Evolutionary conservation across 1,140 invertebrate species (phyloP), one percentile per base, ranked within the genome.

Genomic region (Cyclargus thomasi): DNA sequence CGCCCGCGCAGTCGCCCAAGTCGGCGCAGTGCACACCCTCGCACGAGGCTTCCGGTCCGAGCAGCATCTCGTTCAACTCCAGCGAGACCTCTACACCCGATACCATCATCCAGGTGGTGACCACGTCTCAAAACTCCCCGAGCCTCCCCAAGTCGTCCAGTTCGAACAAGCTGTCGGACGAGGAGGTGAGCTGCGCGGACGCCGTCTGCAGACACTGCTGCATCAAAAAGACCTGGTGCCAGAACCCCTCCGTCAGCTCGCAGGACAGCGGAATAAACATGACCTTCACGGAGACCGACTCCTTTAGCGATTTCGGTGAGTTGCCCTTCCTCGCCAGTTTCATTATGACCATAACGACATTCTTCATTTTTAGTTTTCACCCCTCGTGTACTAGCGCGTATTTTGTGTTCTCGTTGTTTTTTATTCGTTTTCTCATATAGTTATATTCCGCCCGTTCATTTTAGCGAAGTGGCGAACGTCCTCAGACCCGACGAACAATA

Each of bases 191-290:
- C 55, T 90, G 85, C 67, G 80, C 77, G 17, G 87, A 91, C 29
- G 75, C 72, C 20, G 74, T 82, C 0, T 92, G 89, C 69, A 81
- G 85, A 82, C 86, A 90, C 62, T 91, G 86, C 72, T 86, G 83
- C 69, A 91, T 91, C 10, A 93, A 92, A 75, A 93, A 93, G 53
- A 75, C 73, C 23, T 93, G 93, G 81, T 93, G 93, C 67, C 90
- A 93, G 71, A 92, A 94, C 67, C 92, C 93, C 65, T 93, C 93
- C 57, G 91, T 94, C 47, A 95, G 94, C 74, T 95, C 94, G 0
- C 94, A 95, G 78, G 95, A 95, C 77, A 95, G 94, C 74, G 95
- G 94, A 1, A 95, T 95, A 55, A 95, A 95, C 78, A 86, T 95
- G 76, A 94, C 92, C 10, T 95, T 95, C 82, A 92, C 94, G 64